Conservation (phyloP, 2,888 invertebrate genomes). For the Tiliacea citrago region DNA sequence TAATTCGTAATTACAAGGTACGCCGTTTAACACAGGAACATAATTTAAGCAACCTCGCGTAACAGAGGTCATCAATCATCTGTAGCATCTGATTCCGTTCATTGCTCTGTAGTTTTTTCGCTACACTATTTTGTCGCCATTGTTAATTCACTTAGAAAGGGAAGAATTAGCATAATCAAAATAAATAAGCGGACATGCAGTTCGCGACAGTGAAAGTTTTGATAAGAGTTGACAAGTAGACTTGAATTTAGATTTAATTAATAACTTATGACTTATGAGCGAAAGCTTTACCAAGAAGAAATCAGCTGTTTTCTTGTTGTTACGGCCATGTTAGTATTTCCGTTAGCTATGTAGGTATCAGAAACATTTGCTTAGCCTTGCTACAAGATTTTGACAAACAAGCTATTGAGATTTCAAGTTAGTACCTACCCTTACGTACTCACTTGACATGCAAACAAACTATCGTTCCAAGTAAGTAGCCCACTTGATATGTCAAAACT, state of each 20-base stretch:
- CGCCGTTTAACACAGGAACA: slow-evolving; percentile 33
- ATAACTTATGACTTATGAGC: slow-evolving; percentile 10
- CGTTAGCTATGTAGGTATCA: neutral
- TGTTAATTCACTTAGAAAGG: slow-evolving; percentile 39
- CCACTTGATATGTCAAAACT: neutral
- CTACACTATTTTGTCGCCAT: slow-evolving; percentile 20
- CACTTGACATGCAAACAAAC: slow-evolving; percentile 9
- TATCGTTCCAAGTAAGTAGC: neutral
- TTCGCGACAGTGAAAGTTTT: slow-evolving; percentile 65
- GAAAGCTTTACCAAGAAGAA: slow-evolving; percentile 36
- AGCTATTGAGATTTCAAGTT: slow-evolving; percentile 6
- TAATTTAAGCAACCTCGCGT: slow-evolving; percentile 8
- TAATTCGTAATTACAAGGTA: slow-evolving; percentile 38
- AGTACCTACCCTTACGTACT: neutral
- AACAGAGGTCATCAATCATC: slow-evolving; percentile 54
- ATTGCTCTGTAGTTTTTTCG: slow-evolving; percentile 60
- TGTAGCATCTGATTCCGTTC: slow-evolving; percentile 46
- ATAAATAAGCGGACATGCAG: slow-evolving; percentile 36
- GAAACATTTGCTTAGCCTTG: neutral
- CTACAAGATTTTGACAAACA: neutral
- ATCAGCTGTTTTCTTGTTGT: slow-evolving; percentile 19
- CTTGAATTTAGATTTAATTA: slow-evolving; percentile 11
- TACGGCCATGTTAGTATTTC: neutral
- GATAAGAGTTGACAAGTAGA: slow-evolving; percentile 38
- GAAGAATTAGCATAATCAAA: slow-evolving; percentile 40